Evolutionary conservation across 2,113 vertebrate genomes (phyloP).

Genomic region (Nestor notabilis): DNA sequence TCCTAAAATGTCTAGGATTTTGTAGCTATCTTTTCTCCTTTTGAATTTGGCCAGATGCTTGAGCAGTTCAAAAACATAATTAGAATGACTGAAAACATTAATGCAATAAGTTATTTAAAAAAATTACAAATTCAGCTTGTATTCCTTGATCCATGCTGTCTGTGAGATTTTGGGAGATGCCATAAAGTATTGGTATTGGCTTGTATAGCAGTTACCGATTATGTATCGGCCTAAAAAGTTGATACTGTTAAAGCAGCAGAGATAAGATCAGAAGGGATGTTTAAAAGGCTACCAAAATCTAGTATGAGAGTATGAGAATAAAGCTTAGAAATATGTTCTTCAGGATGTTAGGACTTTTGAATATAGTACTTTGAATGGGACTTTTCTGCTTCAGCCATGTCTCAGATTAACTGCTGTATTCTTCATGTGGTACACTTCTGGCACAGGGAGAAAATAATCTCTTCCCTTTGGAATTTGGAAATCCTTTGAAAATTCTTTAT

Average conservation of each 20-base stretch:
- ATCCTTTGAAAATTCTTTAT: background rate
- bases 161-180: background rate
- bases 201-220: background rate
- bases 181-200: background rate
- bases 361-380: background rate
- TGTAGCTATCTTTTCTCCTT: background rate
- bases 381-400: background rate
- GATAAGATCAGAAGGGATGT: background rate
- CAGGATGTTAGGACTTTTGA: background rate
- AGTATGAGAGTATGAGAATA: background rate
- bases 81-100: background rate
- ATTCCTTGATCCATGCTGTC: background rate
- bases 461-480: background rate
- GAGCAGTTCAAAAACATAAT: background rate
- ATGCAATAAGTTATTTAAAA: background rate
- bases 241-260: background rate
- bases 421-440: background rate
- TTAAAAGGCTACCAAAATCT: background rate
- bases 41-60: background rate
- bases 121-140: background rate
- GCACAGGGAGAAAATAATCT: background rate
- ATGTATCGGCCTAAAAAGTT: background rate
- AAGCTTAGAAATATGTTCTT: background rate
- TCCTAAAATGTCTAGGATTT: background rate
- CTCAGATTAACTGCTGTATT: background rate